A percentile compares a stretch with the other conserved stretches of the same genome.
phyloP scores from a whole-genome alignment of 1,140 invertebrate species.

The Calephelis nemesis region DNA sequence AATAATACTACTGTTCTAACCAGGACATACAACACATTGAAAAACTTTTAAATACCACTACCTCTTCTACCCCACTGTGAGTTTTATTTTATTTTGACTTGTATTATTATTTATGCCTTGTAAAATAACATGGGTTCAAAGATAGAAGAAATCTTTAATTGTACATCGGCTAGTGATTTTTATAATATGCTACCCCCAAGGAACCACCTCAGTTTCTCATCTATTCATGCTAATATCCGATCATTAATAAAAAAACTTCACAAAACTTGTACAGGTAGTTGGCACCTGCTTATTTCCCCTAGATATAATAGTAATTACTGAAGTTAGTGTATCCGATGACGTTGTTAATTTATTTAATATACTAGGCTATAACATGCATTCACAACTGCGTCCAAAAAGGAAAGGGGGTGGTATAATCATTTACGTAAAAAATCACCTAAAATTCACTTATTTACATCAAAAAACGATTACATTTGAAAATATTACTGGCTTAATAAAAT shows the following conservation, averaged over 20 bases:
- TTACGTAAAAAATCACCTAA: constrained; percentile 35
- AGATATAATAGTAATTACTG: constrained; percentile 40
- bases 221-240: constrained; percentile 15
- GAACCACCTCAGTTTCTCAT: constrained; percentile 2
- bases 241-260: constrained; percentile 33
- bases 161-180: constrained; percentile 30
- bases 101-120: no score
- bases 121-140: background rate
- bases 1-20: background rate
- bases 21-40: background rate
- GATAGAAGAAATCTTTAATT: constrained; percentile 33
- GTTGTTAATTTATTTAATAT: constrained; percentile 34
- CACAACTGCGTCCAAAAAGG: constrained; percentile 31
- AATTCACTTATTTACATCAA: constrained; percentile 30
- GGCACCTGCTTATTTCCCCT: constrained; percentile 28
- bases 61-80: background rate
- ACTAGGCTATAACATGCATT: constrained; percentile 40
- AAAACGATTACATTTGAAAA: constrained; percentile 32
- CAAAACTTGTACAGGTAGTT: constrained; percentile 32
- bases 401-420: constrained; percentile 41
- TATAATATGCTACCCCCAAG: constrained; percentile 28
- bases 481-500: constrained; percentile 28
- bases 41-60: background rate
- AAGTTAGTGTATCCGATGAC: constrained; percentile 36
- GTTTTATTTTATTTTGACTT: no score